phyloP scores from a whole-genome alignment of 2,888 invertebrate species.

The Notocelia uddmanniana region DNA sequence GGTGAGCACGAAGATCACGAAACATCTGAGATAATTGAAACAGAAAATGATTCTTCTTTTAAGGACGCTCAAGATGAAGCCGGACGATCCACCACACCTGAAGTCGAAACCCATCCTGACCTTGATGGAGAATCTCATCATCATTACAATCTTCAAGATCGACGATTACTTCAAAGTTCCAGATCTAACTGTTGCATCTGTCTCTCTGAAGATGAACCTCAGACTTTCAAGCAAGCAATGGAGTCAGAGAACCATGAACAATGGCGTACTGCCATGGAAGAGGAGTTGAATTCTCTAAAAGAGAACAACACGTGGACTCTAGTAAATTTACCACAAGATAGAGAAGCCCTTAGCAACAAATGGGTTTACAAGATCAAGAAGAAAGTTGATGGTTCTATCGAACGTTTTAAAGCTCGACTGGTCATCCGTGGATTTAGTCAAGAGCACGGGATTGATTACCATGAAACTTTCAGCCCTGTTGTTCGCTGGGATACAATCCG shows the following conservation, averaged over 20 bases:
- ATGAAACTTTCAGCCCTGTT: neutral
- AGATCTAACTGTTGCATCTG: neutral
- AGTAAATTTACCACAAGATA: neutral
- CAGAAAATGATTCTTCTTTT: neutral
- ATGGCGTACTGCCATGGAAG: neutral
- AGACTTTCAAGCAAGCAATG: constrained; percentile 3
- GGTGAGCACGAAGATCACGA: constrained; percentile 1
- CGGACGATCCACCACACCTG: neutral
- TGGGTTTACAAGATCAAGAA: constrained; percentile 7
- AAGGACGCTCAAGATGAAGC: neutral
- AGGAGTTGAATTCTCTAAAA: constrained; percentile 5
- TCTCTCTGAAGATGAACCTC: constrained; percentile 10
- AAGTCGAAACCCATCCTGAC: neutral
- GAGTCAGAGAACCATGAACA: neutral
- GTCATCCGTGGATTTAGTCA: constrained; percentile 5
- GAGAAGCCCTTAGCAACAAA: constrained; percentile 8
- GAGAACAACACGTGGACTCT: constrained; percentile 6
- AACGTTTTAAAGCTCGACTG: no score
- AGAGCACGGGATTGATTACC: neutral
- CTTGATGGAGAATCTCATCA: neutral
- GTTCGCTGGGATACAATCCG: constrained; percentile 2
- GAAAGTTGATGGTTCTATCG: constrained; percentile 7
- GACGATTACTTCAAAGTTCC: neutral
- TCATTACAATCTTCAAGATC: neutral
- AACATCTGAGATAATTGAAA: neutral